Conservation (phyloP, 2,113 vertebrate species). For the Mormyrus iriodes region DNA sequence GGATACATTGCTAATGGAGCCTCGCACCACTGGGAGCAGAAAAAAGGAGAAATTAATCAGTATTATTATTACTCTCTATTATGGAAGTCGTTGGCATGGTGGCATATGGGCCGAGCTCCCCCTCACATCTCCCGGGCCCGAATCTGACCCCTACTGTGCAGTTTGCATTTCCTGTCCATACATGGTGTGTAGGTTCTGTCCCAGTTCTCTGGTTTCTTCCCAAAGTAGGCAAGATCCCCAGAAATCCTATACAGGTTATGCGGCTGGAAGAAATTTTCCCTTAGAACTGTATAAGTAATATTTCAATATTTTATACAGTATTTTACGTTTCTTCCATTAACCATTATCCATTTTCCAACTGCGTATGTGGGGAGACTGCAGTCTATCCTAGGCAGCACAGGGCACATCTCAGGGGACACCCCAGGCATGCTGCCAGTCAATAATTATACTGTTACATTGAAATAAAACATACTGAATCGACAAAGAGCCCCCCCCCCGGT, state of each 20-base stretch:
- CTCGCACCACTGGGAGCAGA: conserved; percentile 62
- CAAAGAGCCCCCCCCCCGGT: conserved; percentile 2
- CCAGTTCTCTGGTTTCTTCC: not conserved
- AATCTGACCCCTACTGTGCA: not conserved
- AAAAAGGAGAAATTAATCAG: conserved; percentile 11
- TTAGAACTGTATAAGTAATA: not conserved
- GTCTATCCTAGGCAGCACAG: not conserved
- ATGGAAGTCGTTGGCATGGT: not conserved
- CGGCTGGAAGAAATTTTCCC: not conserved
- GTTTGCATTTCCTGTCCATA: not conserved
- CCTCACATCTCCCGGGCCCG: not conserved
- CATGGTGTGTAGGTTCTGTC: not conserved
- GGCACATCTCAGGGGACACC: not conserved
- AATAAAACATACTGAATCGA: not conserved
- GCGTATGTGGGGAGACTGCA: not conserved
- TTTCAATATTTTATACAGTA: not conserved
- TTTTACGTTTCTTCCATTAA: not conserved
- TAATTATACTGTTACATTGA: not conserved
- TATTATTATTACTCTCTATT: not conserved
- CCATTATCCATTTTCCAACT: not conserved
- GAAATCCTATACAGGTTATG: no score
- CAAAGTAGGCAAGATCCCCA: no score
- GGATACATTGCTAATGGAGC: conserved; percentile 59
- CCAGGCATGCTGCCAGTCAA: not conserved
- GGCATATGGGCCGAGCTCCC: not conserved